Base-by-base conservation (phyloP, 2,797 vertebrate genomes). In the Valencia hispanica region DNA sequence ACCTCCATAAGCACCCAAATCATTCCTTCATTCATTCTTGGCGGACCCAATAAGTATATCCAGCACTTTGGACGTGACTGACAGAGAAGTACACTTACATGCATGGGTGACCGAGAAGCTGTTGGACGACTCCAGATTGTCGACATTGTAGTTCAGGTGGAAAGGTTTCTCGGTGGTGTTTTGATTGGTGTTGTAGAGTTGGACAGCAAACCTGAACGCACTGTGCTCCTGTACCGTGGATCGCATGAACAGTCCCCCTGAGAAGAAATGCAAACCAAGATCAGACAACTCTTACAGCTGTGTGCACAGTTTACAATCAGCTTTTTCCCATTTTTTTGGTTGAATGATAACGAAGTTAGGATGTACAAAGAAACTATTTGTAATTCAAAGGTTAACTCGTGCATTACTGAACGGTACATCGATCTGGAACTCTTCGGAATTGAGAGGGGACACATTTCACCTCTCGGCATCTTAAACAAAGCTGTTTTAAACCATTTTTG, bases 171-270 rank as follows among this genome's bases (percentile, higher is more conserved):
- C 98, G 63, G 98, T 99, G 92, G 96, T 97, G 91, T 99, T 99
- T 94, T 99, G 98, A 95, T 99, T 99, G 90, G 98, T 99, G 96
- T 99, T 99, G 96, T 99, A 99, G 94, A 99, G 97, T 95, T 99
- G 98, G 88, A 99, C 98, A 55, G 98, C 98, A 92, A 99, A 99
- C 88, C 98, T 96, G 95, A 99, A 99, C 22, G 98, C 98, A 85
- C 98, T 99, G 96, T 99, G 98, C 94, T 99, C 98, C 95, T 99
- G 98, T 93, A 99, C 98, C 65, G 98, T 99, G 89, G 98, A 98
- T 79, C 97, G 96, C 97, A 99, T 99, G 96, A 99, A 99, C 93
- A 99, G 97, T 81, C 98, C 98, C 94, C 98, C 98, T 99, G 32
- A 89, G 6, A 90, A 91, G 91, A 94, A 83, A 88, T 76, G 79